Base-by-base conservation (phyloP, 2,113 vertebrate species). In the Leptobrachium ailaonicum region DNA sequence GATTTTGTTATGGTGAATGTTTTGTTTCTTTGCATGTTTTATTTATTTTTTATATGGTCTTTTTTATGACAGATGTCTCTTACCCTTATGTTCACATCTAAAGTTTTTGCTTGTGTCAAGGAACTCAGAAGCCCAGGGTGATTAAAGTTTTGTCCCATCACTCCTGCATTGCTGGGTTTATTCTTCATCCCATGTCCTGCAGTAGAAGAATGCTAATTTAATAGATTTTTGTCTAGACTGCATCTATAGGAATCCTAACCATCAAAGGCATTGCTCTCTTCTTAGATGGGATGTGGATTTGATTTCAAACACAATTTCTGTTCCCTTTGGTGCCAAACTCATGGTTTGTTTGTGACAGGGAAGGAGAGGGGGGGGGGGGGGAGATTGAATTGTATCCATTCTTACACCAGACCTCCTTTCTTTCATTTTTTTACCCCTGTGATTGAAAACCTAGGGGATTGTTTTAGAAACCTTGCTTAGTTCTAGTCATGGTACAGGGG, bases 141-240 rank as follows among this genome's bases (percentile, higher is more conserved):
- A 32, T 40, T 9, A 53, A 63, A 74, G 7, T 63, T 75, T 45
- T 44, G 14, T 2, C n/a, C 54, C 41, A 60, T 62, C 56, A 45
- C 72, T 43, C 41, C 60, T 66, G 11, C 54, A 47, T 42, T 32
- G 47, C 40, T 8, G 44, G 60, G 73, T 75, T 75, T 75, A 75
- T 32, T 66, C 20, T 62, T 47, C 5, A 45, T 45, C 6, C 10
- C n/a, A 62, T 13, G 8, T 41, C n/a, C 43, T n/a, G n/a, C 14
- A 20, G 11, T n/a, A 54, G 42, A 41, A 41, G 14, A 45, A 69
- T 62, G 43, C 45, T 56, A 41, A 9, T 79, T 9, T 66, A 72
- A 40, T 58, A 66, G 70, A 32, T 43, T 42, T 53, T 66, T 42
- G 69, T 66, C 70, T 73, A 50, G 43, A 54, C 58, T 62, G 45